Conservation (phyloP, 1,140 invertebrate genomes). For the Lasioglossum baleicum region DNA sequence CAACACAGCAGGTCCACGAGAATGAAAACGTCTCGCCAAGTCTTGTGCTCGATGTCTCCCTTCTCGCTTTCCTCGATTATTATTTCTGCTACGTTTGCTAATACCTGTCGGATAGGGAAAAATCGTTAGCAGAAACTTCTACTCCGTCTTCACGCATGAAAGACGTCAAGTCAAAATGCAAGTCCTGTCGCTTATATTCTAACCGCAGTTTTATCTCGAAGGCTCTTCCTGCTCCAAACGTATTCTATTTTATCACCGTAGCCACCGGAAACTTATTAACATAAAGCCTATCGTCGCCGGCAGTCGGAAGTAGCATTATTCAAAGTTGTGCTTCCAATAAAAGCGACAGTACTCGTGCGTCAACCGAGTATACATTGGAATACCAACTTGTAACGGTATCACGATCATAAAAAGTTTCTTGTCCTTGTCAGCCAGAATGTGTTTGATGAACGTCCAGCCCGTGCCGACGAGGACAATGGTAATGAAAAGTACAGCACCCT, state of each 20-base stretch:
- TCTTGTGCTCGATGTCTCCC: conserved; percentile 92
- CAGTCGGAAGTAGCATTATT: no score
- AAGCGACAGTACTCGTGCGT: no score
- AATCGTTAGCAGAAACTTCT: neutral
- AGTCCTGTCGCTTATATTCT: no score
- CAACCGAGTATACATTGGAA: neutral
- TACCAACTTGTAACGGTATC: conserved; percentile 90
- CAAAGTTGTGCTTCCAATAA: no score
- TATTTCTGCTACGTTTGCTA: conserved; percentile 98
- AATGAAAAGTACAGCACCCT: conserved; percentile 96
- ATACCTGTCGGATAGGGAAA: conserved; percentile 82
- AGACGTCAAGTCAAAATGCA: no score
- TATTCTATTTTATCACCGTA: no score
- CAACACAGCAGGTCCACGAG: conserved; percentile 97
- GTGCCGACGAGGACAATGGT: conserved; percentile 98
- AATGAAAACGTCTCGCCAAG: conserved; percentile 96
- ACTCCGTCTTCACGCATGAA: neutral
- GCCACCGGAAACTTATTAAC: no score
- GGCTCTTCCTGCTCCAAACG: no score
- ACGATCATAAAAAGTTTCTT: conserved; percentile 99
- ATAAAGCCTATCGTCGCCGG: no score
- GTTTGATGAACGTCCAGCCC: conserved; percentile 99
- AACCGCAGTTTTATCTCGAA: no score
- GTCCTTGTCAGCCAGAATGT: conserved; percentile 96
- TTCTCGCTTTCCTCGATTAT: conserved; percentile 99